Conservation (phyloP, 2,113 vertebrate genomes). For the Acanthisitta chloris region DNA sequence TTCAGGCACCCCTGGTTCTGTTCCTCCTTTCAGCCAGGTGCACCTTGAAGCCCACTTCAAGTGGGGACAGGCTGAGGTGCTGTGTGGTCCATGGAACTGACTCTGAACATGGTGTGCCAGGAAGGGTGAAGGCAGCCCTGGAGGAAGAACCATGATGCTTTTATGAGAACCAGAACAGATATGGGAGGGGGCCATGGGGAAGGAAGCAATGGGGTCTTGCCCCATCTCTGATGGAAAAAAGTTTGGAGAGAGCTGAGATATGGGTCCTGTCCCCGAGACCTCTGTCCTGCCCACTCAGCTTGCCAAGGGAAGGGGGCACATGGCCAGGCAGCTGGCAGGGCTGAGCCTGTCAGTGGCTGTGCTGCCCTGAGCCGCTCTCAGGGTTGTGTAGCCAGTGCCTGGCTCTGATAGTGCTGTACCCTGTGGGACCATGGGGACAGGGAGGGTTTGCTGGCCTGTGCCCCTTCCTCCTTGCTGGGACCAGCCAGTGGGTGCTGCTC, state of each 20-base stretch:
- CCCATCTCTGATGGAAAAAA: not conserved
- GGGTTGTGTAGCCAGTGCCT: not conserved
- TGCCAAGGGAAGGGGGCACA: not conserved
- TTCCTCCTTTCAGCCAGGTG: not conserved
- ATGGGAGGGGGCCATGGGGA: rapidly evolving
- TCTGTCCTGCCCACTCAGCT: not conserved
- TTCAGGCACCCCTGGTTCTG: not conserved
- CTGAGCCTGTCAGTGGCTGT: not conserved
- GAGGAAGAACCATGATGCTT: not conserved
- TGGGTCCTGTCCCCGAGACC: no score
- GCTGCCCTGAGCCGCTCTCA: not conserved
- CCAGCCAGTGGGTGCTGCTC: not conserved
- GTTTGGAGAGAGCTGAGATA: not conserved
- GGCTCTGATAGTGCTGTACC: no score
- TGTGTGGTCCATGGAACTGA: rapidly evolving
- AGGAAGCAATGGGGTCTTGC: not conserved
- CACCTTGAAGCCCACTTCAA: not conserved
- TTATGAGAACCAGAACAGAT: rapidly evolving
- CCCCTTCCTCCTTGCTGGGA: not conserved
- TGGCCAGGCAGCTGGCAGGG: not conserved
- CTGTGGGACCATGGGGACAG: rapidly evolving
- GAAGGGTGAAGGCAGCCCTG: not conserved
- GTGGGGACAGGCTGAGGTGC: not conserved
- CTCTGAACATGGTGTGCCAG: not conserved
- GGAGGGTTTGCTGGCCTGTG: not conserved